Percentiles rank a stretch among this genome's conserved stretches.
phyloP scores from a whole-genome alignment of 1,140 invertebrate genomes.

The Sminthurinus signatus region DNA sequence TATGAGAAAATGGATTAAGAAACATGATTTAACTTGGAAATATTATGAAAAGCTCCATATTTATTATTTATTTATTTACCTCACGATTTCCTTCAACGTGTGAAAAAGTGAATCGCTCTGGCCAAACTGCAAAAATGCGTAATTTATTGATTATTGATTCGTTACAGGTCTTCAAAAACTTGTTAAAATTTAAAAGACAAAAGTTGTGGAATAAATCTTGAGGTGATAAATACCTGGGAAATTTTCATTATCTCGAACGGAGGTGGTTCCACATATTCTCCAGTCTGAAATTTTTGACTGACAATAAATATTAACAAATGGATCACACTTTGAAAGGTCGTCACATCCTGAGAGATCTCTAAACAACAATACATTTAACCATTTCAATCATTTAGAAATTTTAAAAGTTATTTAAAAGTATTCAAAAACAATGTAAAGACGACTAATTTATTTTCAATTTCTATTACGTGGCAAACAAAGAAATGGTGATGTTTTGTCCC shows the following conservation, averaged over 20 bases:
- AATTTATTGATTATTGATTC: background rate
- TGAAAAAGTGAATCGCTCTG: conserved; percentile 20
- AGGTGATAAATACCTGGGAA: conserved; percentile 11
- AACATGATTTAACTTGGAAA: background rate
- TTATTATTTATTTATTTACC: conserved; percentile 2
- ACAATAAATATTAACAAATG: conserved; percentile 14
- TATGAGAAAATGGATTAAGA: background rate
- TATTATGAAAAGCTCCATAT: background rate
- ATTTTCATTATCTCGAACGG: conserved; percentile 22
- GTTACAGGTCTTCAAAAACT: background rate
- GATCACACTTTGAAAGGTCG: conserved; percentile 18
- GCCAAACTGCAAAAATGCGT: conserved; percentile 11
- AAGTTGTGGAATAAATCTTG: background rate
- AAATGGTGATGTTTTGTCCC: background rate
- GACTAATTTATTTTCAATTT: background rate
- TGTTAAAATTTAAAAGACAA: background rate
- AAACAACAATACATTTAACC: background rate
- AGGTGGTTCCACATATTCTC: conserved; percentile 17
- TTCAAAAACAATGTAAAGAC: too few relatives aligned
- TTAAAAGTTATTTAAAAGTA: too few relatives aligned
- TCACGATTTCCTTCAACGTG: conserved; percentile 3
- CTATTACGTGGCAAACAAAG: background rate
- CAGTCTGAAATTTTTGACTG: conserved; percentile 10
- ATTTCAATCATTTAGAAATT: background rate
- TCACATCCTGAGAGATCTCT: conserved; percentile 27